These are phyloP conservation scores for Myotis myotis DNA, from an alignment of 2,797 vertebrate species.

Conservation along the genomic window DNA sequence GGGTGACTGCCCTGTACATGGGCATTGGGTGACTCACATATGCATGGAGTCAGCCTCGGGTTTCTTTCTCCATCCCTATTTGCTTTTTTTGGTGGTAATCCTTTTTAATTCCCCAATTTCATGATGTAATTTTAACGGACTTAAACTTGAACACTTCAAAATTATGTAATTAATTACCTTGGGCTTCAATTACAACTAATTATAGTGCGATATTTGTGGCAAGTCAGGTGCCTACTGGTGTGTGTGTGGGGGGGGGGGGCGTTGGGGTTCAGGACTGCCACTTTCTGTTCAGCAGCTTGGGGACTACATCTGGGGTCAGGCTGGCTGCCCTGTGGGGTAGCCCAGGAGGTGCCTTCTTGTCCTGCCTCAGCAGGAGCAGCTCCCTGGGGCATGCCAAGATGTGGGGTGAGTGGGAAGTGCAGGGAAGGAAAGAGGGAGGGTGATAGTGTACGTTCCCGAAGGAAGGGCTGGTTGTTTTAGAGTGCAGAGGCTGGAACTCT, in stretches of 20 bases:
- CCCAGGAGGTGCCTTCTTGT: neutral
- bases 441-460: accelerated
- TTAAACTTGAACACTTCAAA: conserved; percentile 75
- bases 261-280: neutral
- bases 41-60: neutral
- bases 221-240: conserved; percentile 36
- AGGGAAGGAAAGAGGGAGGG: neutral
- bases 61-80: conserved; percentile 61
- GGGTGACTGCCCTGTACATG: neutral
- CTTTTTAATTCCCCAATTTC: conserved; percentile 74
- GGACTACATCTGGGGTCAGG: accelerated
- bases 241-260: neutral
- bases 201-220: conserved; percentile 72
- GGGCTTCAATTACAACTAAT: conserved; percentile 76
- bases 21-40: neutral
- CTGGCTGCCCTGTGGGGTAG: neutral
- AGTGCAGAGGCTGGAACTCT: neutral
- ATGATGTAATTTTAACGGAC: conserved; percentile 75
- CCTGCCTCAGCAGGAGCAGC: neutral
- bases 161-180: conserved; percentile 78
- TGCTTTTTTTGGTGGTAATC: conserved; percentile 73
- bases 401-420: neutral
- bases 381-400: neutral
- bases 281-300: neutral
- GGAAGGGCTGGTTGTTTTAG: neutral